These are phyloP conservation scores for Drosophila heteroneura DNA, from an alignment of 2,888 invertebrate genomes.

Conservation along the genomic window DNA sequence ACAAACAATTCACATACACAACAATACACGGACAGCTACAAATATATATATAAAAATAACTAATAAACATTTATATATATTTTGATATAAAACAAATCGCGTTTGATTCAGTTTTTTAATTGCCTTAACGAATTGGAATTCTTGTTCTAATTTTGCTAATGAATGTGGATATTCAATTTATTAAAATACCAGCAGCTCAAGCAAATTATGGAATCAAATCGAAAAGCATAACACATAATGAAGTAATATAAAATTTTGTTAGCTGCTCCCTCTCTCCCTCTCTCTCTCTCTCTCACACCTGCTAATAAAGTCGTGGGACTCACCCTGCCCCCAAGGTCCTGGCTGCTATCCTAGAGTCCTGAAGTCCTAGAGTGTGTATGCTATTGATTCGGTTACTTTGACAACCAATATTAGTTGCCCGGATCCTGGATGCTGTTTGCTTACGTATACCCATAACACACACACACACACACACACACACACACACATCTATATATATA, in stretches of 20 bases:
- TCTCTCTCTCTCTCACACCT: conserved; percentile 43
- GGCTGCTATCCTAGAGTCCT: background rate
- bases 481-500: background rate
- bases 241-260: conserved; percentile 71
- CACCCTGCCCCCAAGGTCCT: conserved; percentile 1
- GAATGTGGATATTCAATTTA: conserved; percentile 63
- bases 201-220: conserved; percentile 70
- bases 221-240: conserved; percentile 66
- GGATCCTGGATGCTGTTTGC: conserved; percentile 59
- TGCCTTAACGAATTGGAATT: conserved; percentile 22
- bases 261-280: conserved; percentile 17
- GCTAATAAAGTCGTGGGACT: conserved; percentile 59
- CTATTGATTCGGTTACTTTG: conserved; percentile 74
- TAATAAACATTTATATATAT: conserved; percentile 76
- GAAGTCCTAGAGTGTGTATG: conserved; percentile 27
- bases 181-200: conserved; percentile 41
- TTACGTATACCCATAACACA: conserved; percentile 49
- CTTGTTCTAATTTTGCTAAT: conserved; percentile 51
- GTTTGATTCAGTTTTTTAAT: conserved; percentile 57
- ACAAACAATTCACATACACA: conserved; percentile 9
- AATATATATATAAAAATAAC: conserved; percentile 51
- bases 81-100: conserved; percentile 64
- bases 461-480: conserved; percentile 45
- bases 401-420: conserved; percentile 67
- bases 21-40: conserved; percentile 5